Base-by-base conservation (phyloP, 2,113 vertebrate genomes). In the Orycteropus afer region DNA sequence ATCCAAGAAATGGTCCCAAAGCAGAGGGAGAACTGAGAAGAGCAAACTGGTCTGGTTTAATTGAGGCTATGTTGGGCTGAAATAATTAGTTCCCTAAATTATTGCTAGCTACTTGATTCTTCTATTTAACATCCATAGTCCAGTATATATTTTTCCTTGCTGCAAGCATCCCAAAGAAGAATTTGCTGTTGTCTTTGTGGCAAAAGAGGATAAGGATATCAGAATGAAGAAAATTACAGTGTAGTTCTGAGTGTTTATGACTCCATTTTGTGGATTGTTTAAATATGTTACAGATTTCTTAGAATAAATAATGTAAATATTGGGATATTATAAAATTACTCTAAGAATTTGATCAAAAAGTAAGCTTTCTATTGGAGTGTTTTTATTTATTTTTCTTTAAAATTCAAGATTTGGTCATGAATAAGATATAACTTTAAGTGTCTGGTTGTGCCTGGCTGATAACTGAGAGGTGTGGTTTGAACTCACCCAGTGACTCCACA, bases 181-280 rank as follows among this genome's bases (percentile, higher is more conserved):
- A 55, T 73, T 40, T 93, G 12, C 73, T 57, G 15, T 49, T 85
- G 25, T 87, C 15, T 82, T 85, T 92, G 51, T 63, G 27, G 40
- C 55, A 59, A 69, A 85, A 85, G 69, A 92, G 42, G n/a, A 63
- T 45, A 82, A 78, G 15, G 18, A 17, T 79, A 12, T 78, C n/a
- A 59, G 42, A 27, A 65, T 47, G 25, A 86, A 92, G 29, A 25
- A 80, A 67, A 67, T 74, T 67, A 55, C 37, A 49, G 13, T 18
- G 5, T 85, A 59, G 47, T 10, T 37, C 47, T 37, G 17, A 82
- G 29, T 63, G 14, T 87, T 81, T 55, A 53, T 84, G 78, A 95
- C 4, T 73, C 29, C 10, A 59, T 90, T 81, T 95, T 90, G 51
- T 90, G 90, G 91, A 87, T 90, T 95, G 34, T 93, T 93, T 91